These are phyloP conservation scores for Phalanger gymnotis DNA, from an alignment of 2,797 vertebrate genomes.

Conservation along the genomic window DNA sequence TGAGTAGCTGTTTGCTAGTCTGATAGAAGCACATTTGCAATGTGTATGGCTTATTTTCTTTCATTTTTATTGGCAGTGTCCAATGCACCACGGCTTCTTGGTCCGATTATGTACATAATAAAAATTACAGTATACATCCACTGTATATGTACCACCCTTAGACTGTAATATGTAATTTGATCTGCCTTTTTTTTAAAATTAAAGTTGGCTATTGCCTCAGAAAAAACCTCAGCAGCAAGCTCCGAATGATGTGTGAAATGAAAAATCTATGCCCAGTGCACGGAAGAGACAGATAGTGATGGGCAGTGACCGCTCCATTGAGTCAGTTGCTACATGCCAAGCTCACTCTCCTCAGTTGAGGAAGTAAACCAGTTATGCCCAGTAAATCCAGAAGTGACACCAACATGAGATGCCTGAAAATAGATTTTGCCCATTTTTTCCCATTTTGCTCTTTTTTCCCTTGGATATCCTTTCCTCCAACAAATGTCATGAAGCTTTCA, in stretches of 20 bases:
- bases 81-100: neutral
- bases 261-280: neutral
- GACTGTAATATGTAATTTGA: rapidly evolving
- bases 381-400: neutral
- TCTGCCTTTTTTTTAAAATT: neutral
- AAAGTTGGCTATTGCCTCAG: neutral
- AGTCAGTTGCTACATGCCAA: neutral
- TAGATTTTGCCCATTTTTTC: neutral
- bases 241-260: neutral
- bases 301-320: neutral
- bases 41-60: neutral
- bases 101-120: neutral
- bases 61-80: too few species aligned
- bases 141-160: rapidly evolving
- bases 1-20: neutral
- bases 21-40: neutral
- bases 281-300: neutral
- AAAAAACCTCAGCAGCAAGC: neutral
- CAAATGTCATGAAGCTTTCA: rapidly evolving
- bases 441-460: neutral
- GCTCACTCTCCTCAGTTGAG: too few species aligned
- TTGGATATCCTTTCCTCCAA: neutral
- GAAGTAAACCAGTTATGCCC: neutral
- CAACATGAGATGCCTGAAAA: neutral
- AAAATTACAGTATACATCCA: neutral